phyloP scores from a whole-genome alignment of 2,797 vertebrate genomes.

The Silurus lanzhouensis region DNA sequence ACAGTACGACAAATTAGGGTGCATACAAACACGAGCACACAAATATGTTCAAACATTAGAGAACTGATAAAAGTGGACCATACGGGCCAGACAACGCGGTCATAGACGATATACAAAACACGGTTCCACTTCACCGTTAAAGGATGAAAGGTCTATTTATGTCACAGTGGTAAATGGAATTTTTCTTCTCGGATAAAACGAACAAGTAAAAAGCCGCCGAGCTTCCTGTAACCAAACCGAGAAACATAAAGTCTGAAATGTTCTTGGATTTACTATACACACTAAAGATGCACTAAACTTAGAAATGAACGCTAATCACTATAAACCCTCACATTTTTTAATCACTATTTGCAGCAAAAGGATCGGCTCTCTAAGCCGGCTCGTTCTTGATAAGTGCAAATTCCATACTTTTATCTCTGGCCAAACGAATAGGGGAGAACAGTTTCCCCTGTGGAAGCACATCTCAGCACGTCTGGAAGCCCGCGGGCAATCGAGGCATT shows the following conservation, averaged over 20 bases:
- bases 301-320: not conserved
- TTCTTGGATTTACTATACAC: not conserved
- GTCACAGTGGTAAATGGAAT: slow-evolving; percentile 26
- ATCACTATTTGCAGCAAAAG: slow-evolving; percentile 59
- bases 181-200: slow-evolving; percentile 35
- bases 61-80: not conserved
- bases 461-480: slow-evolving; percentile 57
- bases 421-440: slow-evolving; percentile 60
- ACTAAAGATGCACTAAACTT: not conserved
- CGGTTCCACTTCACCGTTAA: slow-evolving; percentile 22
- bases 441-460: slow-evolving; percentile 59
- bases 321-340: slow-evolving; percentile 54
- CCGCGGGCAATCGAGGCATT: slow-evolving; percentile 58
- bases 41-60: slow-evolving; percentile 11
- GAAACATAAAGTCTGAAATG: slow-evolving; percentile 19
- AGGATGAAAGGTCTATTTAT: slow-evolving; percentile 42
- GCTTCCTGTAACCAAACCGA: slow-evolving; percentile 43
- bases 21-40: not conserved
- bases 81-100: slow-evolving; percentile 16
- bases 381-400: slow-evolving; percentile 59
- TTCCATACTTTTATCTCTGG: slow-evolving; percentile 53
- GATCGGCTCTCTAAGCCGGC: slow-evolving; percentile 33
- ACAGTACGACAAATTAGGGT: slow-evolving; percentile 13
- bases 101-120: slow-evolving; percentile 34
- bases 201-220: slow-evolving; percentile 33